A percentile compares a stretch with the other conserved stretches of the same genome.
These are phyloP conservation scores for Nipponia nippon DNA, from an alignment of 2,113 vertebrate genomes.

Conservation along the genomic window DNA sequence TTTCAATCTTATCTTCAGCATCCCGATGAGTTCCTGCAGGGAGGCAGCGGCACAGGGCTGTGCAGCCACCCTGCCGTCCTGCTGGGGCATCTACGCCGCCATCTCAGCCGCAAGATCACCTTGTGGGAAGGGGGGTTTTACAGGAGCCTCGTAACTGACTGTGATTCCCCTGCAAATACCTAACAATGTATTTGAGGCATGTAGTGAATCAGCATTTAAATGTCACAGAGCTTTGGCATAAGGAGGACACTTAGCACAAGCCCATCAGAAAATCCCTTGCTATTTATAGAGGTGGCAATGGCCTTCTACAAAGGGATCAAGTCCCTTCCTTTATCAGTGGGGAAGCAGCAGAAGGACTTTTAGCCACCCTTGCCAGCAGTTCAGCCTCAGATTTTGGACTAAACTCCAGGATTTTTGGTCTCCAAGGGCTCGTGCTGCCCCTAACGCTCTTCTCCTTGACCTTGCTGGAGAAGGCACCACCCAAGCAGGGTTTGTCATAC, in stretches of 20 bases:
- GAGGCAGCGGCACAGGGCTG: neutral
- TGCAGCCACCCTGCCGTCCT: neutral
- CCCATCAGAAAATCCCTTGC: neutral
- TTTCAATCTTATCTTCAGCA: neutral
- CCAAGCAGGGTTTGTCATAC: neutral
- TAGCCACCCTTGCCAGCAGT: neutral
- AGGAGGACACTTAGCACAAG: neutral
- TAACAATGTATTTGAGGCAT: neutral
- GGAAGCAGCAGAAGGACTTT: neutral
- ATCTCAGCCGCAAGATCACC: neutral
- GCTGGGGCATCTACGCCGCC: neutral
- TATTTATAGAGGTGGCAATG: neutral
- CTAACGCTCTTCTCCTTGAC: neutral
- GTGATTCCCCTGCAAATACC: neutral
- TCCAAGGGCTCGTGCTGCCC: neutral
- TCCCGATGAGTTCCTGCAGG: neutral
- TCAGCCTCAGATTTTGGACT: neutral
- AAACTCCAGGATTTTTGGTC: neutral
- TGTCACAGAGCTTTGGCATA: neutral
- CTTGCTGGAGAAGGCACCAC: neutral
- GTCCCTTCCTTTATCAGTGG: neutral
- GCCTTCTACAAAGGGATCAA: neutral
- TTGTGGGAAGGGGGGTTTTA: neutral
- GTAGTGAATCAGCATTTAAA: neutral
- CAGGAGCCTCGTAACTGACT: neutral